Conservation (phyloP, 2,888 invertebrate genomes). For the Stenotaenia linearis region DNA sequence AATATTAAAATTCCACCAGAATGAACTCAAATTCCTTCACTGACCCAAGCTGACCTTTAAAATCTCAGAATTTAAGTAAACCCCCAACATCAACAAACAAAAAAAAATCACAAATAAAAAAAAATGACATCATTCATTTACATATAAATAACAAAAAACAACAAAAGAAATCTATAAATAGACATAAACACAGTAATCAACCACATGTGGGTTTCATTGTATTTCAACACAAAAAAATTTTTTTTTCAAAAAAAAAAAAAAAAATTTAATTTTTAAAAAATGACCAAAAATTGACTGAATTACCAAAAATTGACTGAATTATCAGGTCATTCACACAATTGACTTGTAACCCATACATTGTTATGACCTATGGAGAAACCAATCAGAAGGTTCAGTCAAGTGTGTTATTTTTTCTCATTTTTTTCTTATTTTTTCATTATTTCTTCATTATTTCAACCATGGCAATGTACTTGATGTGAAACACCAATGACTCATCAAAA, state of each 20-base stretch:
- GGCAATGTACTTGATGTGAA: neutral
- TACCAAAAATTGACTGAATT: neutral
- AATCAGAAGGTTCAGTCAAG: neutral
- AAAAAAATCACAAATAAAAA: neutral
- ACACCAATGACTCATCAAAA: neutral
- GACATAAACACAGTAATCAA: neutral
- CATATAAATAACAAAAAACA: neutral
- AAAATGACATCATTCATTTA: neutral
- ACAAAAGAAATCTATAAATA: too few species aligned
- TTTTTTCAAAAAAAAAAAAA: neutral
- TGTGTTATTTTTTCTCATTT: neutral
- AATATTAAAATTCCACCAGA: neutral
- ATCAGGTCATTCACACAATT: neutral
- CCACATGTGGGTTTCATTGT: neutral
- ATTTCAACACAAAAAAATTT: neutral
- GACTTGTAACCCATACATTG: neutral
- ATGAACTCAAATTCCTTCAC: neutral
- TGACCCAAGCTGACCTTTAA: neutral
- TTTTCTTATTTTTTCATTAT: neutral
- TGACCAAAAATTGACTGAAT: neutral
- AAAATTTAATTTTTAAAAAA: neutral
- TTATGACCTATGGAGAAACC: neutral
- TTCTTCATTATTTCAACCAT: neutral
- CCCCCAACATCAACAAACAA: too few species aligned
- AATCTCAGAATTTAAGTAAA: neutral